Evolutionary conservation across 2,113 vertebrate species (phyloP).

Genomic region (Dolichallabes microphthalmus): DNA sequence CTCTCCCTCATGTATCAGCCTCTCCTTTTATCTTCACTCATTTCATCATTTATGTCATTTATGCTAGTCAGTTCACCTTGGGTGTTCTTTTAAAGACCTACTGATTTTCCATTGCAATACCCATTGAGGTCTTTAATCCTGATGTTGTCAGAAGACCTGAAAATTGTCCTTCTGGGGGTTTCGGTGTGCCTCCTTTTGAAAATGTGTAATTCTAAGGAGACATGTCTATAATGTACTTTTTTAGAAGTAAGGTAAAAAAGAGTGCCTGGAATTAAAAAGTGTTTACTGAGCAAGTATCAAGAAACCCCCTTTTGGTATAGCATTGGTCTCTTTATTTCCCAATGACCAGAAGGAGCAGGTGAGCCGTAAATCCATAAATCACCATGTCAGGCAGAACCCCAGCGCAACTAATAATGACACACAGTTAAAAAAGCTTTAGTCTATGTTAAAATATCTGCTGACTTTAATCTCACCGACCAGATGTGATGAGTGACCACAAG

Average conservation of each 20-base stretch:
- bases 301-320: not conserved
- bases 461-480: conserved; percentile 34
- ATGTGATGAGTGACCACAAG: conserved; percentile 16
- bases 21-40: conserved; percentile 7
- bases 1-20: not conserved
- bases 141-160: conserved; percentile 11
- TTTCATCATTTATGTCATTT: conserved; percentile 35
- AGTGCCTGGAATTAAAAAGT: not conserved
- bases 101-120: not conserved
- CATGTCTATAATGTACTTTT: not conserved
- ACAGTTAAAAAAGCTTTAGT: conserved; percentile 28
- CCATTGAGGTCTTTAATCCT: conserved; percentile 38
- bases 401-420: conserved; percentile 26
- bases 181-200: conserved; percentile 1
- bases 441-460: conserved; percentile 7
- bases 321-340: not conserved
- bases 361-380: conserved; percentile 26
- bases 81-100: conserved; percentile 33
- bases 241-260: conserved; percentile 16
- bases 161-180: not conserved
- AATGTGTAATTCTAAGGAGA: not conserved
- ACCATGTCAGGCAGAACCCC: conserved; percentile 16
- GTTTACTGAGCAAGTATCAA: not conserved
- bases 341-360: not conserved
- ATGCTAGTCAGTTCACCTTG: conserved; percentile 37